A percentile compares a stretch with the other conserved stretches of the same genome.
phyloP scores from a whole-genome alignment of 2,888 invertebrate species.

The Apeira syringaria region DNA sequence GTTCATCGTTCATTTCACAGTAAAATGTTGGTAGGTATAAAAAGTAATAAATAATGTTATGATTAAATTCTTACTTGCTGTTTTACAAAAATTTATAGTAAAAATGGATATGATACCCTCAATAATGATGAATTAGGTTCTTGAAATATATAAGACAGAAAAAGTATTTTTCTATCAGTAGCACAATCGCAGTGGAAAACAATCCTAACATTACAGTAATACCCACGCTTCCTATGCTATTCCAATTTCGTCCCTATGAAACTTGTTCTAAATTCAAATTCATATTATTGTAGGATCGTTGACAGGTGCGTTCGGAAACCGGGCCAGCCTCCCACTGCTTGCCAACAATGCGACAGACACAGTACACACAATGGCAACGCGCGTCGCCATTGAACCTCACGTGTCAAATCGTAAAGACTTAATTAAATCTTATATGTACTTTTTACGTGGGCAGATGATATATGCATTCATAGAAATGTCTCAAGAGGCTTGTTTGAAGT shows the following conservation, averaged over 20 bases:
- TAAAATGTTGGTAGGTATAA: too few relatives aligned
- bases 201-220: slow-evolving; percentile 6
- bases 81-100: too few relatives aligned
- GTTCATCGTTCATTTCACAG: too few relatives aligned
- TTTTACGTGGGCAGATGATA: slow-evolving; percentile 69
- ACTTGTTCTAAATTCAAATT: slow-evolving; percentile 39
- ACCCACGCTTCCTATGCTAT: slow-evolving; percentile 8
- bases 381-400: slow-evolving; percentile 63
- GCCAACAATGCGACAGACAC: slow-evolving; percentile 32
- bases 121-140: too few relatives aligned
- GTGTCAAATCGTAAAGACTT: slow-evolving; percentile 72
- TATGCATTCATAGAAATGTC: slow-evolving; percentile 42
- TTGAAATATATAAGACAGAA: too few relatives aligned
- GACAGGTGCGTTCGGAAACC: slow-evolving; percentile 77
- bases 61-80: too few relatives aligned
- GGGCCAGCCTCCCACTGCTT: slow-evolving; percentile 73
- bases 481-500: slow-evolving; percentile 37
- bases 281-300: slow-evolving; percentile 34
- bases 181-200: slow-evolving; percentile 14
- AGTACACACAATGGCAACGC: slow-evolving; percentile 61
- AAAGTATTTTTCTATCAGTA: too few relatives aligned
- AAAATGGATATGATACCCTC: too few relatives aligned
- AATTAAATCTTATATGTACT: slow-evolving; percentile 72
- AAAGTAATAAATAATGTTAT: too few relatives aligned
- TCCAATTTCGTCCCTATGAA: slow-evolving; percentile 30